Evolutionary conservation across 64 coral and sea anemone species (phyloP).

Genomic region (Stylophora pistillata): DNA sequence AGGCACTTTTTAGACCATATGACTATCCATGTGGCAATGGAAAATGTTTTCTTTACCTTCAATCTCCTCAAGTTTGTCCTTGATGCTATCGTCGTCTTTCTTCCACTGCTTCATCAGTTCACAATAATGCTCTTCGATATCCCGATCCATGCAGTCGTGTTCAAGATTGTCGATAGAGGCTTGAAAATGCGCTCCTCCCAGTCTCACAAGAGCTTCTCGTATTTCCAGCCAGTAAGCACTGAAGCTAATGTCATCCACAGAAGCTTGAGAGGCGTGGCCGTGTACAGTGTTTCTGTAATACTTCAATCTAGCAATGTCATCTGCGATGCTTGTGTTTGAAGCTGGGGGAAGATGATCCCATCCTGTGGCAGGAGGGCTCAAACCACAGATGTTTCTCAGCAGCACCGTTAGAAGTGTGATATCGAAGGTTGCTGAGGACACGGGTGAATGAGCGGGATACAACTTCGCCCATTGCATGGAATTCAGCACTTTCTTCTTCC

Average conservation of each 20-base stretch:
- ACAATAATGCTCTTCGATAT: slow-evolving; percentile 11
- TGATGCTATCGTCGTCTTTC: slow-evolving; percentile 10
- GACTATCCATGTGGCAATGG: background rate
- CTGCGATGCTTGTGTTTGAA: slow-evolving; percentile 24
- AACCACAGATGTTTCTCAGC: slow-evolving; percentile 33
- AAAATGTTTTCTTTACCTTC: slow-evolving; percentile 3
- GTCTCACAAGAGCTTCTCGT: background rate
- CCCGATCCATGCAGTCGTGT: slow-evolving; percentile 17
- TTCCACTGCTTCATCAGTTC: slow-evolving; percentile 49
- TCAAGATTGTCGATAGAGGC: slow-evolving; percentile 27
- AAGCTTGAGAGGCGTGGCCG: slow-evolving; percentile 27
- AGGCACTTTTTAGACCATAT: background rate
- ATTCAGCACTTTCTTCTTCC: slow-evolving; percentile 22
- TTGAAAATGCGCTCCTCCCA: slow-evolving; percentile 5
- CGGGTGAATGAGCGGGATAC: slow-evolving; percentile 1
- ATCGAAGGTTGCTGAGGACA: slow-evolving; percentile 20
- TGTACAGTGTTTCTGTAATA: slow-evolving; percentile 50
- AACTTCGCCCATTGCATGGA: slow-evolving; percentile 24
- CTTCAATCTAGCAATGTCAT: slow-evolving; percentile 40
- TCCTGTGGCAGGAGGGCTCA: background rate
- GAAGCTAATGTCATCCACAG: slow-evolving; percentile 25
- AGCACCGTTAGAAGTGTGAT: slow-evolving; percentile 40
- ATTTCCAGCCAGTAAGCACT: slow-evolving; percentile 37
- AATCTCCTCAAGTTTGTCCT: slow-evolving; percentile 14
- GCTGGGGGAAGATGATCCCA: slow-evolving; percentile 34